These are phyloP conservation scores for Sphaeridia pumilis DNA, from an alignment of 2,888 invertebrate genomes.

Conservation along the genomic window DNA sequence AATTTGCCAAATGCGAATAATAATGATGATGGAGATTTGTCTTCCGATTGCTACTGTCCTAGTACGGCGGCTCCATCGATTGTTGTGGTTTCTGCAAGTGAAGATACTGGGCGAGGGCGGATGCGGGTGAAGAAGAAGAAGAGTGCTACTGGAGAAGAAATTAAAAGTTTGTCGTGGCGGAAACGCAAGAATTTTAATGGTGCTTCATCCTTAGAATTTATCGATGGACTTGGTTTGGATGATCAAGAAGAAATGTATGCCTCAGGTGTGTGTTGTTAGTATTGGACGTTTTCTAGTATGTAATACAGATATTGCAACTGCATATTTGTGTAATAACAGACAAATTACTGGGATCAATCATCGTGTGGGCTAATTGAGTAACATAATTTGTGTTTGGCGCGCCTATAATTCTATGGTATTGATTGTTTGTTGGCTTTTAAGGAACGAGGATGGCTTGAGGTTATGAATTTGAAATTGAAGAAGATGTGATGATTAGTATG, in stretches of 20 bases:
- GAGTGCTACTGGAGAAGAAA: not conserved
- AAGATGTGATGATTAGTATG: too few relatives aligned
- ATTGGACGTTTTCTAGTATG: too few relatives aligned
- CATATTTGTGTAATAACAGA: too few relatives aligned
- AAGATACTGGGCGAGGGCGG: not conserved
- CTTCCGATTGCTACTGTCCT: conserved; percentile 14
- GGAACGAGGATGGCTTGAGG: too few relatives aligned
- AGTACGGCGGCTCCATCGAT: not conserved
- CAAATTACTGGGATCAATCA: too few relatives aligned
- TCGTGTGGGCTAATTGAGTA: too few relatives aligned
- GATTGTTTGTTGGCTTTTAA: too few relatives aligned
- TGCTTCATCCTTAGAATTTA: conserved; percentile 14
- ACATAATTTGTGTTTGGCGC: too few relatives aligned
- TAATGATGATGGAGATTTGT: conserved; percentile 10
- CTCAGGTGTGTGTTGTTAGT: conserved; percentile 24
- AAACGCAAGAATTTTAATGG: conserved; percentile 3
- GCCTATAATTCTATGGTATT: too few relatives aligned
- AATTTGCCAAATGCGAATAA: not conserved
- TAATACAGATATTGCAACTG: too few relatives aligned
- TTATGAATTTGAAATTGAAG: not conserved
- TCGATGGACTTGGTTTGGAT: conserved; percentile 13
- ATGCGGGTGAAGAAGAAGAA: not conserved
- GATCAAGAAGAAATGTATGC: conserved; percentile 31
- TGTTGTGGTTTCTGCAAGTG: not conserved
- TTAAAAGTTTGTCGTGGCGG: not conserved